Conservation (phyloP, 2,113 vertebrate genomes). For the Montifringilla adamsi region DNA sequence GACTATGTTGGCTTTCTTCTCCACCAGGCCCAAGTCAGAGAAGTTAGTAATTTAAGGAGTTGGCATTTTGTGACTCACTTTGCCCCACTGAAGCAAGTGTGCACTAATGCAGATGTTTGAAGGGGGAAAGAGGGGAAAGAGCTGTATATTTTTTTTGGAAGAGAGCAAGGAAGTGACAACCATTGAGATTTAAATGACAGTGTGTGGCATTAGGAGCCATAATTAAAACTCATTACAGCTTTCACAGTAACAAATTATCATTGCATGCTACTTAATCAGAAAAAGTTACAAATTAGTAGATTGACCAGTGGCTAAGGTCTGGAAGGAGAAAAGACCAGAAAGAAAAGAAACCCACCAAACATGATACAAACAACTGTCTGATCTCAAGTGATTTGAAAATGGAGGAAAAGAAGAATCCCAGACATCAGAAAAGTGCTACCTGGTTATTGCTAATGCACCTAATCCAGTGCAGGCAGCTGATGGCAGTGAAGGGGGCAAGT, state of each 20-base stretch:
- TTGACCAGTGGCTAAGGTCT: not conserved
- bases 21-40: not conserved
- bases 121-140: slow-evolving; percentile 14
- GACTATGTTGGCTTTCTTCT: not conserved
- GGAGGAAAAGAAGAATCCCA: not conserved
- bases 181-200: slow-evolving; percentile 68
- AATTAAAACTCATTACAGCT: slow-evolving; percentile 56
- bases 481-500: not conserved
- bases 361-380: not conserved
- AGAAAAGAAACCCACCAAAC: not conserved
- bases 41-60: slow-evolving; percentile 27
- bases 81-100: not conserved
- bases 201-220: slow-evolving; percentile 22
- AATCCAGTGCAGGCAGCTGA: accelerated
- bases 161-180: slow-evolving; percentile 18
- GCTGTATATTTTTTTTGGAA: slow-evolving; percentile 39
- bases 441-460: not conserved
- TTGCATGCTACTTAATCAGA: slow-evolving; percentile 1
- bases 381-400: not conserved
- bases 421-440: not conserved
- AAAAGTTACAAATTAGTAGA: slow-evolving; percentile 44
- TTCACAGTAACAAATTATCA: slow-evolving; percentile 49
- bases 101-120: slow-evolving; percentile 38
- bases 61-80: slow-evolving; percentile 25
- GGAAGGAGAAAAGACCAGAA: not conserved